Evolutionary conservation across 2,888 invertebrate genomes (phyloP), one percentile per base, ranked within the genome.

Genomic region (Yponomeuta sedellus): DNA sequence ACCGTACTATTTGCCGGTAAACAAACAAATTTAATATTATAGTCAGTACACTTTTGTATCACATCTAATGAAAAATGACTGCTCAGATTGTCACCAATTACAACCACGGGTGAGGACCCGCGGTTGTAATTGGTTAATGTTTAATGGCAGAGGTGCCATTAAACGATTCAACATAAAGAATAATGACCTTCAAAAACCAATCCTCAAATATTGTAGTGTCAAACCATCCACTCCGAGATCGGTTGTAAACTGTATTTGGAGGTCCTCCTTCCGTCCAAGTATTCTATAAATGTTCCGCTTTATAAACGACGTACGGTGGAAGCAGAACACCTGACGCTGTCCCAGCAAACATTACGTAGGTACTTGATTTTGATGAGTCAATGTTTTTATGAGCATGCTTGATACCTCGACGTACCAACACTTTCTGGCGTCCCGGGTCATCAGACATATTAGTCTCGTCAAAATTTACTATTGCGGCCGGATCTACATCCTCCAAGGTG

Each of bases 291-390:
- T 81, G 66, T 67, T 73, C 71, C 1, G 82, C 73, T 72, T 86
- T 88, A 70, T 86, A 86, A 0, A 83, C 80, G 8, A 85, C 78
- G 70, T 85, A 87, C 28, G 74, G 73, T 6, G 84, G 82, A 39
- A 85, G 69, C 3, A 81, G 20, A 61, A 71, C 68, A 6, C 85
- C 86, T 65, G 69, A 71, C 11, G 84, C 83, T 59, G 76, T 74
- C 11, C 73, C 80, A 65, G 79, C 75, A 67, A 85, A 73, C 84
- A 86, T 88, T 1, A 82, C 39, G 12, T 78, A 78, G 11, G 73
- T 73, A 1, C 76, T 69, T 12, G 73, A 67, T 68, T 86, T 86
- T 1, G 76, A 71, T 34, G 70, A 68, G 67, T 84, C 79, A 66
- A 77, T 74, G n/a, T 81, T 73, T 39, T 75, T 67, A 64, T 84